Evolutionary conservation across 2,113 vertebrate genomes (phyloP).

Genomic region (Spea multiplicata): DNA sequence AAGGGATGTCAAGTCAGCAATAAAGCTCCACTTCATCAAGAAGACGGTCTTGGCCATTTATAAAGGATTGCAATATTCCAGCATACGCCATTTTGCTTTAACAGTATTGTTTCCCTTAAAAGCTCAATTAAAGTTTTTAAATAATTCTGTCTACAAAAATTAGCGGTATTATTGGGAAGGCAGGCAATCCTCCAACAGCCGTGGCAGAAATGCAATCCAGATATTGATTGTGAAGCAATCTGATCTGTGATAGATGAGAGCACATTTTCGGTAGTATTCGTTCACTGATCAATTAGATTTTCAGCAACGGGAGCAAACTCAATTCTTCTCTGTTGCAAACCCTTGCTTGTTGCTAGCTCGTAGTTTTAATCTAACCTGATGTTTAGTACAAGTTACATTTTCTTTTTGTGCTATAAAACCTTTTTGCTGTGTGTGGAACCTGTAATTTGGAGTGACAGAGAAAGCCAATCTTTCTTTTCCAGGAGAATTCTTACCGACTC

Average conservation of each 20-base stretch:
- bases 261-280: constrained; percentile 82
- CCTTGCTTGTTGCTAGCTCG: constrained; percentile 54
- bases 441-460: no score
- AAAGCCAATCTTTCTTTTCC: no score
- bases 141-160: constrained; percentile 86
- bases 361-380: constrained; percentile 3
- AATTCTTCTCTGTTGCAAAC: constrained; percentile 97
- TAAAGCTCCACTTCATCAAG: constrained; percentile 1
- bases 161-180: constrained; percentile 75
- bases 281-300: constrained; percentile 99
- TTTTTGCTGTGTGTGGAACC: not conserved
- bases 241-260: constrained; percentile 93
- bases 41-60: not conserved
- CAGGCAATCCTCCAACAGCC: constrained; percentile 75
- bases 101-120: constrained; percentile 57
- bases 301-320: constrained; percentile 92
- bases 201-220: constrained; percentile 77
- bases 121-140: constrained; percentile 81
- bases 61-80: constrained; percentile 8
- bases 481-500: no score
- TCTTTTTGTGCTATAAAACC: not conserved
- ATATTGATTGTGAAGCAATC: constrained; percentile 96
- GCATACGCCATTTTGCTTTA: constrained; percentile 20
- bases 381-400: constrained; percentile 9
- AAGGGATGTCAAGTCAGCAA: not conserved